Percentiles rank a stretch among this genome's conserved stretches.
phyloP scores from a whole-genome alignment of 2,797 vertebrate species.

The Acanthopagrus latus region DNA sequence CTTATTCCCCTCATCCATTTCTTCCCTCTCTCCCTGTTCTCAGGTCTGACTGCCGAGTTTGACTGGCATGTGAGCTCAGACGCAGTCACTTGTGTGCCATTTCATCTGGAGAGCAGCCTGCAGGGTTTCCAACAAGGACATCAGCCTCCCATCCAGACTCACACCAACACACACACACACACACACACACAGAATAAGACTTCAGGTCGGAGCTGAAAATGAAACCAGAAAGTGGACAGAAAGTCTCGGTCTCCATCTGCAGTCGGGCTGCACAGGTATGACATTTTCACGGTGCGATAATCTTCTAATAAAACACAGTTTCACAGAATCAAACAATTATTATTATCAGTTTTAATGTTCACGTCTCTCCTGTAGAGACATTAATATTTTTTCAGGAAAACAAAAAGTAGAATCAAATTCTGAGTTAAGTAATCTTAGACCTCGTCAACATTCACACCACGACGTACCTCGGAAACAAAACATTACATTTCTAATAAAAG shows the following conservation, averaged over 20 bases:
- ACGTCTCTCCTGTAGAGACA: too few species aligned
- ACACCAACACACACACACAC: neutral
- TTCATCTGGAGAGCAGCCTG: conserved; percentile 47
- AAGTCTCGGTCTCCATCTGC: neutral
- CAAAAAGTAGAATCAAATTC: too few species aligned
- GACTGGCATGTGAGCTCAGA: conserved; percentile 54
- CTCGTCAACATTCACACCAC: too few species aligned
- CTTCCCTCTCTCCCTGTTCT: conserved; percentile 32
- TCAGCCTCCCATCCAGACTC: conserved; percentile 12
- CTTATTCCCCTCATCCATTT: conserved; percentile 1
- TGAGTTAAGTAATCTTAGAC: too few species aligned
- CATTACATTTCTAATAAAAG: too few species aligned
- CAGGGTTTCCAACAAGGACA: conserved; percentile 31
- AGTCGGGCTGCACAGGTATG: too few species aligned
- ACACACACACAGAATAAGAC: neutral
- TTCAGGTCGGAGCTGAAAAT: neutral
- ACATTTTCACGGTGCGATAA: too few species aligned
- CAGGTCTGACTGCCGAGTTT: conserved; percentile 24
- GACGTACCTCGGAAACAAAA: too few species aligned
- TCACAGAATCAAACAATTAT: too few species aligned
- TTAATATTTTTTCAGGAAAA: too few species aligned
- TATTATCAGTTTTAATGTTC: too few species aligned
- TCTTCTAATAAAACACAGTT: too few species aligned
- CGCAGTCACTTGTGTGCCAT: conserved; percentile 42
- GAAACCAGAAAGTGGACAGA: neutral